Conservation (phyloP, 2,797 vertebrate genomes). For the Epinephelus awoara region DNA sequence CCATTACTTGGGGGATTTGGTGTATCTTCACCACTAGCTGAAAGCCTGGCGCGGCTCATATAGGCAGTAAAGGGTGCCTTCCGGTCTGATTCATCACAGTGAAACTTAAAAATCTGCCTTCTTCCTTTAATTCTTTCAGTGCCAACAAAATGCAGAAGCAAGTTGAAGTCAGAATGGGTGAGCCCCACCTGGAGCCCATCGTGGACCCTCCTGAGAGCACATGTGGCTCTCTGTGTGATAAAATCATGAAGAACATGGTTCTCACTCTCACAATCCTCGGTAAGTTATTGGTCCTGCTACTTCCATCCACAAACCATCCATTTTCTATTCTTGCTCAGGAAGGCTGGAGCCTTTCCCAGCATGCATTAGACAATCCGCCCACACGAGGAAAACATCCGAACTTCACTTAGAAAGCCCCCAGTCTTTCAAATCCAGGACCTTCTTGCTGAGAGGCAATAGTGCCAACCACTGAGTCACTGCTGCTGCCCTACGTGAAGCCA, state of each 20-base stretch:
- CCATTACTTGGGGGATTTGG: too few relatives aligned
- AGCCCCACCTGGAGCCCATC: constrained; percentile 88
- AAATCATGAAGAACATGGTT: constrained; percentile 93
- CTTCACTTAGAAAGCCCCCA: not conserved
- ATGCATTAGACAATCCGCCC: constrained; percentile 9
- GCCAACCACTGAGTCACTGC: not conserved
- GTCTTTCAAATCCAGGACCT: not conserved
- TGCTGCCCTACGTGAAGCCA: not conserved
- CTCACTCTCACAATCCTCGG: constrained; percentile 95
- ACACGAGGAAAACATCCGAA: not conserved
- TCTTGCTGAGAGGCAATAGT: not conserved
- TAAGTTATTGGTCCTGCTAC: constrained; percentile 65
- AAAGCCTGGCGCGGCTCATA: too few relatives aligned
- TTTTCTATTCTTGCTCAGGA: not conserved
- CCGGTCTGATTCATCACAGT: too few relatives aligned
- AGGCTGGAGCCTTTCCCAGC: not conserved
- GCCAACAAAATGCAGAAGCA: constrained; percentile 95
- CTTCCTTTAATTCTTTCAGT: constrained; percentile 73
- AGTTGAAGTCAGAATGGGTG: constrained; percentile 96
- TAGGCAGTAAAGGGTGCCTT: too few relatives aligned
- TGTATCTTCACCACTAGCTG: too few relatives aligned
- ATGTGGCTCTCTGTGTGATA: constrained; percentile 89
- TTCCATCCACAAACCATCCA: not conserved
- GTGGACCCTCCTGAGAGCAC: constrained; percentile 72
- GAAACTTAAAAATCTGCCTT: not conserved